Base-by-base conservation (phyloP, 2,888 invertebrate genomes). In the Cataglyphis rosenhaueri region DNA sequence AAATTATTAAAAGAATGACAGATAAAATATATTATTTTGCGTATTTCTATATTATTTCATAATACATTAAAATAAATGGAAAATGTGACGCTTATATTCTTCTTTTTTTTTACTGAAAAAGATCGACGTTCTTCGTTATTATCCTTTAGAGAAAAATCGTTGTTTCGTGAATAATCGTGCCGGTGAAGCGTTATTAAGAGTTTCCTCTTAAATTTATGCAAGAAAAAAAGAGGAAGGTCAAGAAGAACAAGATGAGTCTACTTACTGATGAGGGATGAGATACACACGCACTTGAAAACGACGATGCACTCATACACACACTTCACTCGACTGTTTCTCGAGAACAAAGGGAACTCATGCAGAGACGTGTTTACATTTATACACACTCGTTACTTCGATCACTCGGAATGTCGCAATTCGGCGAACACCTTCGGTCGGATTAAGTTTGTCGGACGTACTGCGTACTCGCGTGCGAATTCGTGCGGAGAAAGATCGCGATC, bases 331-430 rank as follows among this genome's bases (percentile, higher is more conserved):
- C 15, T 18, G 5, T 8, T 21, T 29, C 25, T 4, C 2, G 55
- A 18, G 64, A 75, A 76, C 52, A 65, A 76, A 55, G 75, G 38
- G 35, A n/a, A 25, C 38, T 10, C 15, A 12, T 21, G 62, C 71
- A 35, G 29, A 59, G 21, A 3, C 10, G 61, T 48, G 21, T 32
- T 32, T 48, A 35, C 35, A 4, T 44, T 15, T 44, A 48, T 0
- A 1, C 1, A 52, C 38, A 52, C 52, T 29, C 25, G 25, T 18
- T 18, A 52, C 12, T 52, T 10, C 1, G 32, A 1, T 62, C 35
- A 35, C 25, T 75, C 25, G n/a, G n/a, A 48, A 2, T 29, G 32
- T n/a, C n/a, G 3, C 61, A 65, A 52, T 61, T 6, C 55, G 25
- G 8, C 18, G 6, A 52, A 18, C 44, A 0, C 6, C 21, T 18